Evolutionary conservation across 2,888 invertebrate species (phyloP).

Genomic region (Heteromyza rotundicornis): DNA sequence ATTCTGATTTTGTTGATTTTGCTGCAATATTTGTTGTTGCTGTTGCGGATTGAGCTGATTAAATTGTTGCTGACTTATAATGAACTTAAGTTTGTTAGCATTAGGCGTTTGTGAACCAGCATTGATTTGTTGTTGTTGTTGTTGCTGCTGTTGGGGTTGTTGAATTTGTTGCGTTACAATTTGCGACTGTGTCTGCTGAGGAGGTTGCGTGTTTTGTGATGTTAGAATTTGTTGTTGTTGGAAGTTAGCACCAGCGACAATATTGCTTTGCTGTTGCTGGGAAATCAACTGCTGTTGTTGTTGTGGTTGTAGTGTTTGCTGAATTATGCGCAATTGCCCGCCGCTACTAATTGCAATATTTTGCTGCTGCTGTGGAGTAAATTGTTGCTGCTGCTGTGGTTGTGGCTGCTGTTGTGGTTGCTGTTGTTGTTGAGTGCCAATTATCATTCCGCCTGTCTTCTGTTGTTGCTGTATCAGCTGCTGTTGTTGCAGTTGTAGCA

Average conservation of each 20-base stretch:
- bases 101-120: conserved; percentile 39
- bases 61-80: conserved; percentile 70
- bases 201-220: conserved; percentile 31
- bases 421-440: conserved; percentile 28
- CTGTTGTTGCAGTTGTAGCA: conserved; percentile 34
- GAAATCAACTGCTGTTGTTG: conserved; percentile 24
- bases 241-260: conserved; percentile 19
- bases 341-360: conserved; percentile 37
- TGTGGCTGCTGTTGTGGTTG: conserved; percentile 37
- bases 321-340: conserved; percentile 36
- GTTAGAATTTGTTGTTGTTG: conserved; percentile 27
- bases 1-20: conserved; percentile 63
- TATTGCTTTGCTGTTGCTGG: conserved; percentile 16
- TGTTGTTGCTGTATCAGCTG: conserved; percentile 35
- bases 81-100: conserved; percentile 55
- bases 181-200: conserved; percentile 42
- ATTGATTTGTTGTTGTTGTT: conserved; percentile 44
- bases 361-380: conserved; percentile 41
- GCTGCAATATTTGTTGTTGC: conserved; percentile 62
- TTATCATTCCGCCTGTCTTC: conserved; percentile 35
- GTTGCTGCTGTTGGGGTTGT: conserved; percentile 38
- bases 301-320: conserved; percentile 43
- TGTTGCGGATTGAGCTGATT: conserved; percentile 70
- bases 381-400: conserved; percentile 46
- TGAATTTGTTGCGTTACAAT: conserved; percentile 29